Base-by-base conservation (phyloP, 92 coral and sea anemone genomes). In the Metridium senile region DNA sequence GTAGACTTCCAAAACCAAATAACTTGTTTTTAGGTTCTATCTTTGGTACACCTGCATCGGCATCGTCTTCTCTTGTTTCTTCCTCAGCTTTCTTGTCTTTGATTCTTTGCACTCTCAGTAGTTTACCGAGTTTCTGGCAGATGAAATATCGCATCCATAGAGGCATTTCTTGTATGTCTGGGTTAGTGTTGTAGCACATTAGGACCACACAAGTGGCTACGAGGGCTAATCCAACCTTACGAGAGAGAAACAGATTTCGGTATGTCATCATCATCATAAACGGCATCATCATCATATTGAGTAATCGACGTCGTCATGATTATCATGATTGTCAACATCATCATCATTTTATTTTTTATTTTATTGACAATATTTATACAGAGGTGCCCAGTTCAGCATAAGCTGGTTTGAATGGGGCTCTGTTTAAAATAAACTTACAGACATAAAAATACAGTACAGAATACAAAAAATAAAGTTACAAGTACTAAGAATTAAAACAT, bases 121-220 rank as follows among this genome's bases (percentile, higher is more conserved):
- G 33, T 67, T 67, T 84, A 1, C 93, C 98, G 0, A 93, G 87
- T 67, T 85, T 78, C 52, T 83, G 88, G 26, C 93, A 71, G 9
- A 93, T 85, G 18, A 90, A 69, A 17, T 72, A 84, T 26, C 88
- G 88, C 54, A 93, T 82, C 98, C 98, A 93, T 11, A 92, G 67
- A 17, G 98, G 98, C 85, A 93, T 85, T 70, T 82, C 86, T 31
- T 88, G 85, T 70, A 91, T 85, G 31, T 91, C 80, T 2, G 97
- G 95, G 58, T 93, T 92, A 26, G 89, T 84, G 62, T 87, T 86
- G 85, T 93, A 93, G 58, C 95, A 89, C 49, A 89, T 85, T 10
- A 93, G 71, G 19, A 91, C 98, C 10, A 91, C n/a, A 45, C 90
- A 86, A 43, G 98, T 91, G 25, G 97, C 98, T 6, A 93, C 80